Percentiles rank a stretch among this genome's conserved stretches.
These are phyloP conservation scores for Thysanoteuthis rhombus DNA, from an alignment of 2,888 invertebrate genomes.

Conservation along the genomic window DNA sequence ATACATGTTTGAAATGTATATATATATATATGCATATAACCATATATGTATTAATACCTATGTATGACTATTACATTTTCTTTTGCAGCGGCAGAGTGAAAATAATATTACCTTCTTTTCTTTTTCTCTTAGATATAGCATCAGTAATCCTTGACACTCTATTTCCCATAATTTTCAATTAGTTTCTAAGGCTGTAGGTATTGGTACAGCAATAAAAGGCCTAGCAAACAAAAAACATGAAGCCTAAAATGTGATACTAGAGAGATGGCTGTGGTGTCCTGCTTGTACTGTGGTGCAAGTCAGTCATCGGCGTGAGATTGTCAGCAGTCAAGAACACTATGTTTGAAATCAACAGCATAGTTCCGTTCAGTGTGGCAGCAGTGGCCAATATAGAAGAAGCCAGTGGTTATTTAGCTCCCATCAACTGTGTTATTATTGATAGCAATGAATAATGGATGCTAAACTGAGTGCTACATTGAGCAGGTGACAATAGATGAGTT, in stretches of 20 bases:
- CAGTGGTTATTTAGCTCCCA: slow-evolving; percentile 1
- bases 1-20: too few species aligned
- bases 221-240: slow-evolving; percentile 15
- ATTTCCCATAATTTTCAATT: slow-evolving; percentile 25
- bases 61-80: neutral
- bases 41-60: neutral
- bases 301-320: neutral
- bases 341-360: slow-evolving; percentile 13
- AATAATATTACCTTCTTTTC: slow-evolving; percentile 25
- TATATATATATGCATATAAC: neutral
- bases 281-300: neutral
- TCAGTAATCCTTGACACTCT: slow-evolving; percentile 26
- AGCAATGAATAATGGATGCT: neutral
- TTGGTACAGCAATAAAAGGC: neutral
- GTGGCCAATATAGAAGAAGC: slow-evolving; percentile 13
- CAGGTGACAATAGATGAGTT: neutral
- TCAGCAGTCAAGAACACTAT: slow-evolving; percentile 14
- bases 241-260: slow-evolving; percentile 17
- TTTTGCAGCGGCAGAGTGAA: neutral
- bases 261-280: slow-evolving; percentile 14
- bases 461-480: neutral
- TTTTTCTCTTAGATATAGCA: slow-evolving; percentile 21
- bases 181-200: slow-evolving; percentile 2
- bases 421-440: slow-evolving; percentile 14
- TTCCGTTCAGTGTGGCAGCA: slow-evolving; percentile 12